These are phyloP conservation scores for Drosophila bipectinata DNA, from an alignment of 1,140 invertebrate species.

Conservation along the genomic window DNA sequence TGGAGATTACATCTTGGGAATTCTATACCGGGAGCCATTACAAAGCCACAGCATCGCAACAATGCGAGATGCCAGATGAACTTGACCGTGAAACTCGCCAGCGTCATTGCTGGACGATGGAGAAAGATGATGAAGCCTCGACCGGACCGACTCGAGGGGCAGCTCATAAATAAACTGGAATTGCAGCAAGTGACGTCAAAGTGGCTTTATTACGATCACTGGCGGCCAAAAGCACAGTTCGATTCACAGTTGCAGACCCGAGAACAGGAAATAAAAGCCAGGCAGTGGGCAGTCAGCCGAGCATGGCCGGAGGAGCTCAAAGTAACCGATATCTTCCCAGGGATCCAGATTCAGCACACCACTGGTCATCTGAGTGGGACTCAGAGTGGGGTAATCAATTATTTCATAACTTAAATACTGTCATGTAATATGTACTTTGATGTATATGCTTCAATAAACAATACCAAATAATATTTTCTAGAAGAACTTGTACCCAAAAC, in stretches of 20 bases:
- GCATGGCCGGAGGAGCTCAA: slow-evolving; percentile 30
- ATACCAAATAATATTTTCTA: no score
- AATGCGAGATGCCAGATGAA: slow-evolving; percentile 70
- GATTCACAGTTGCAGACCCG: slow-evolving; percentile 66
- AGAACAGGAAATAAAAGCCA: slow-evolving; percentile 67
- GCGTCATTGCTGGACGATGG: slow-evolving; percentile 34
- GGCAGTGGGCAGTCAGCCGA: slow-evolving; percentile 22
- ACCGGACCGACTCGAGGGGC: not conserved
- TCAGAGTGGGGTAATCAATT: not conserved
- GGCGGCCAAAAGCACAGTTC: slow-evolving; percentile 40
- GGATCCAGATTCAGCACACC: slow-evolving; percentile 14
- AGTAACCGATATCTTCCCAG: slow-evolving; percentile 36
- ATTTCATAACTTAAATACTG: not conserved
- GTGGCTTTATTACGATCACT: slow-evolving; percentile 60
- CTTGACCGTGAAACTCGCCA: slow-evolving; percentile 80
- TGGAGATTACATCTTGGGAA: slow-evolving; percentile 45
- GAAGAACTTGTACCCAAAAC: no score
- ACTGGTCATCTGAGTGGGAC: not conserved
- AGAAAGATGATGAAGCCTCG: slow-evolving; percentile 11
- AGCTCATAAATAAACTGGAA: slow-evolving; percentile 46
- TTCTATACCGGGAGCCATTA: slow-evolving; percentile 44
- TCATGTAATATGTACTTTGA: no score
- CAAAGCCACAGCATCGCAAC: slow-evolving; percentile 6
- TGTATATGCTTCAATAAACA: not conserved
- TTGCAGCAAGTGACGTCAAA: slow-evolving; percentile 74